Evolutionary conservation across 2,797 vertebrate species (phyloP), one percentile per base, ranked within the genome.

Genomic region (Parambassis ranga): DNA sequence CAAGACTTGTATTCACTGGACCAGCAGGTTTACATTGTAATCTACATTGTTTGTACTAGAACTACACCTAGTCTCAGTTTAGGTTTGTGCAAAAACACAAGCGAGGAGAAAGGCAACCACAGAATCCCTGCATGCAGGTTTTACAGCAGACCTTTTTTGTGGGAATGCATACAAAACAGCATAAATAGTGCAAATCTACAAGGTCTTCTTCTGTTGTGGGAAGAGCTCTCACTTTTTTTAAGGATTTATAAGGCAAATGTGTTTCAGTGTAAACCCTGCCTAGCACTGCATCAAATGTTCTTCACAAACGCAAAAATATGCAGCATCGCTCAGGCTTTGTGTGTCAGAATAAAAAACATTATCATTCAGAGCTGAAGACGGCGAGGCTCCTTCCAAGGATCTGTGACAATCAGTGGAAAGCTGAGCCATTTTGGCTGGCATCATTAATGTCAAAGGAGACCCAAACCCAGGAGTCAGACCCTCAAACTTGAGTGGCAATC

Each of bases 401-500:
- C 38, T 38, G 60, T 44, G 53, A 79, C 83, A 74, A 60, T 64
- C 70, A 70, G 30, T 31, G 13, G 39, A 71, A 73, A 75, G 68
- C 63, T 77, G 61, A 79, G 41, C 44, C 65, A 48, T 50, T 74
- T 70, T 35, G 67, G 65, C 62, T 36, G 53, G 60, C 57, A 77
- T 89, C 78, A 71, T 87, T 91, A 91, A 82, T 57, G 82, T 72
- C 71, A 74, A 55, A 65, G 60, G 44, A 75, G 49, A 74, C 70
- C 49, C n/a, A n/a, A 77, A 87, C 63, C 47, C 27, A 1, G 49
- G 69, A 58, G 60, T 77, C 82, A 62, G 71, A 35, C 65, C 68
- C 71, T 86, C 72, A 71, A 63, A 87, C 61, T 52, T 75, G 82
- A 90, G 87, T 84, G 75, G 77, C 85, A 90, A 86, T 83, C 39